Evolutionary conservation across 2,797 vertebrate genomes (phyloP).

Genomic region (Pipistrellus nathusii): DNA sequence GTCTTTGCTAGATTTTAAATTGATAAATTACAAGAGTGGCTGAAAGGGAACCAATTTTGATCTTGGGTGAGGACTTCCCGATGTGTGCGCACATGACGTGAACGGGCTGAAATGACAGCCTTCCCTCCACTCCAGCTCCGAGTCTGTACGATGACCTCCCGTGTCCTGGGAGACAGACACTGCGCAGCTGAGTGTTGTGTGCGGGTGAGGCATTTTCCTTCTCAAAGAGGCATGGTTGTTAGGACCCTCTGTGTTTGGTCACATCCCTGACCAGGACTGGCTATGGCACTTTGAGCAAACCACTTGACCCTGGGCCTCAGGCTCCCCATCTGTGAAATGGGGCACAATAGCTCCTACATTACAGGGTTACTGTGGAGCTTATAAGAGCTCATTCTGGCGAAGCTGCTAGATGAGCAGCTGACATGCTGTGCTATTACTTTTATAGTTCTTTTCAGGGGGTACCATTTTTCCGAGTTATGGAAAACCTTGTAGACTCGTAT

Average conservation of each 20-base stretch:
- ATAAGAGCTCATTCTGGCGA: not conserved
- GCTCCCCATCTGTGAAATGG: not conserved
- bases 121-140: too few relatives aligned
- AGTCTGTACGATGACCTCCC: not conserved
- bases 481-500: not conserved
- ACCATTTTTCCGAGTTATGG: not conserved
- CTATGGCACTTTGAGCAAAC: not conserved
- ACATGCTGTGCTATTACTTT: too few relatives aligned
- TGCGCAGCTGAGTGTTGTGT: not conserved
- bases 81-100: not conserved
- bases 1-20: conserved; percentile 25
- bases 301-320: not conserved
- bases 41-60: not conserved
- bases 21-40: conserved; percentile 20
- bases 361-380: not conserved
- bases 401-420: not conserved
- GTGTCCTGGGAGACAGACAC: not conserved
- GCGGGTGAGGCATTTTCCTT: not conserved
- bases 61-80: not conserved
- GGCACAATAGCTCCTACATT: not conserved
- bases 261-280: not conserved
- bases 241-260: not conserved
- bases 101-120: accelerated
- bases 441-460: not conserved
- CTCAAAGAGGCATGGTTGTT: not conserved